These are phyloP conservation scores for Drosophila lowei DNA, from an alignment of 1,140 invertebrate species.

Conservation along the genomic window DNA sequence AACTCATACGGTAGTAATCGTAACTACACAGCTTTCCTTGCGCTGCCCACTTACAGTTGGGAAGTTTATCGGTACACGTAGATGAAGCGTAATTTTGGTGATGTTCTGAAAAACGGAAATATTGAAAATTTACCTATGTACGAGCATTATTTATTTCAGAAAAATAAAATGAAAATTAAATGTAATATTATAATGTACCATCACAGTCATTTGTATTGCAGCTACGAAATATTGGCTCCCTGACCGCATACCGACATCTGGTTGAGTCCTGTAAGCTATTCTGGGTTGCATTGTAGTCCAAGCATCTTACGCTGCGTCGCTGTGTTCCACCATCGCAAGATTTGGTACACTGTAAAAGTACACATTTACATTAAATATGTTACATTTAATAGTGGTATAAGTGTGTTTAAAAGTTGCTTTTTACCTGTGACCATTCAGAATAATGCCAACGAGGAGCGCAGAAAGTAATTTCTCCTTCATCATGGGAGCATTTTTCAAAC, in stretches of 20 bases:
- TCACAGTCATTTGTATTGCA: conserved; percentile 87
- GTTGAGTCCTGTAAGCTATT: conserved; percentile 74
- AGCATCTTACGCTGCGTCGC: conserved; percentile 85
- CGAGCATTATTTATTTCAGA: no score
- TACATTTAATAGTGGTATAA: background rate
- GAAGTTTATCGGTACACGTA: conserved; percentile 88
- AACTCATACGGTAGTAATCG: conserved; percentile 90
- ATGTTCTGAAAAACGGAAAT: conserved; percentile 33
- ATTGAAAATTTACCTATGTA: background rate
- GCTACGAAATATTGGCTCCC: conserved; percentile 84
- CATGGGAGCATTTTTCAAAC: conserved; percentile 83
- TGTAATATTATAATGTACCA: conserved; percentile 39
- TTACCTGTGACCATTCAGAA: conserved; percentile 86
- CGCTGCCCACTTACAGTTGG: conserved; percentile 89
- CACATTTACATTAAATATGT: background rate
- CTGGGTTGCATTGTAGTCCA: conserved; percentile 84
- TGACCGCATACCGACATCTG: conserved; percentile 85
- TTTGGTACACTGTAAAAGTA: conserved; percentile 84
- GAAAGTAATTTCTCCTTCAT: conserved; percentile 72
- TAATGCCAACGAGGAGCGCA: conserved; percentile 86
- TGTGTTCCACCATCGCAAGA: conserved; percentile 87
- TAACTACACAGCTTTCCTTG: conserved; percentile 92
- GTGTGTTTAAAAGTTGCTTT: no score
- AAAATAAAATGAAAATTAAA: background rate
- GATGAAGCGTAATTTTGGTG: conserved; percentile 63